Evolutionary conservation across 2,888 invertebrate genomes (phyloP).

Genomic region (Stenolophus ochropezus): DNA sequence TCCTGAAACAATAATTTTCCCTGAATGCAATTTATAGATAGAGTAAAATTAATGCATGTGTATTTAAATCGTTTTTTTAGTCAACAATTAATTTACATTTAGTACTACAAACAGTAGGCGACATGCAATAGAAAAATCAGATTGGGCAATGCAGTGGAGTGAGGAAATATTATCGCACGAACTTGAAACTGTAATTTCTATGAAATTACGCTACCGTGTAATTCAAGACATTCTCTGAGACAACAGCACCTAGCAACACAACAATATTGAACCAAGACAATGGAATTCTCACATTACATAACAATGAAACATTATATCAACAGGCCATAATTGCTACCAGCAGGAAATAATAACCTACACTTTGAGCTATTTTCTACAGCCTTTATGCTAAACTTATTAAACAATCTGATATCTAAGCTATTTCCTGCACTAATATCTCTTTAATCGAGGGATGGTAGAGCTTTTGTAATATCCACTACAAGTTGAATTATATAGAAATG

Average conservation of each 20-base stretch:
- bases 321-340: slow-evolving; percentile 4
- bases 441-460: too few species aligned
- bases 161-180: slow-evolving; percentile 1
- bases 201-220: not conserved
- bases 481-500: too few species aligned
- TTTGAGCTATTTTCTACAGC: not conserved
- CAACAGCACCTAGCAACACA: not conserved
- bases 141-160: not conserved
- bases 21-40: too few species aligned
- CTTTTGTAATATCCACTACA: too few species aligned
- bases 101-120: not conserved
- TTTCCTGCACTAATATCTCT: too few species aligned
- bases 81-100: not conserved
- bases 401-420: not conserved
- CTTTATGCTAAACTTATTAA: not conserved
- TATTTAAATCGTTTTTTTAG: not conserved
- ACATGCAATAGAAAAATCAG: not conserved
- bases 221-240: slow-evolving; percentile 18
- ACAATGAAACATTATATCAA: slow-evolving; percentile 27
- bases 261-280: slow-evolving; percentile 29
- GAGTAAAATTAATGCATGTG: not conserved
- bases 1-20: too few species aligned
- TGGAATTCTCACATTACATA: slow-evolving; percentile 26
- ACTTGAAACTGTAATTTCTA: slow-evolving; percentile 12
- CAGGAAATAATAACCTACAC: slow-evolving; percentile 4